Evolutionary conservation across 2,797 vertebrate genomes (phyloP).

Genomic region (Gobionotothen gibberifrons): DNA sequence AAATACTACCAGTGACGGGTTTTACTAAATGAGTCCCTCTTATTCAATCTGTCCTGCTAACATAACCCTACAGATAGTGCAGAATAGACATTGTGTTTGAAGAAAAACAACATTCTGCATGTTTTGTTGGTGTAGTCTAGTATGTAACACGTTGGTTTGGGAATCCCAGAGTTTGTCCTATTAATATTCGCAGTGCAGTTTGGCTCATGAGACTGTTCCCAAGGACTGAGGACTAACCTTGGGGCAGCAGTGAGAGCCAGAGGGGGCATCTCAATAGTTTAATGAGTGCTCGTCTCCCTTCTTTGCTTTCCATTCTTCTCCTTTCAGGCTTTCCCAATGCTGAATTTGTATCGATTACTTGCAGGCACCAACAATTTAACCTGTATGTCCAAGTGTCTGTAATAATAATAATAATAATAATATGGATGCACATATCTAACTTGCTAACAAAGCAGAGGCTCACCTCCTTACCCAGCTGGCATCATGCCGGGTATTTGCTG

Average conservation of each 20-base stretch:
- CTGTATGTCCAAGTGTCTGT: constrained; percentile 24
- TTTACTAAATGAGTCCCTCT: constrained; percentile 51
- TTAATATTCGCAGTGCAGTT: constrained; percentile 71
- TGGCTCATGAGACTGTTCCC: constrained; percentile 61
- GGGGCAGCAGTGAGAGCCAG: constrained; percentile 52
- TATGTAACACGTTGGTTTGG: constrained; percentile 34
- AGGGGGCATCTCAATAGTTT: constrained; percentile 51
- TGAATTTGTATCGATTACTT: constrained; percentile 46
- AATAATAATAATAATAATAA: too few species aligned
- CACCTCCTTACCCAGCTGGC: constrained; percentile 44
- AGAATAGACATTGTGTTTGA: constrained; percentile 8
- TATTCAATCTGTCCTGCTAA: constrained; percentile 39
- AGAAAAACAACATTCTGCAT: neutral
- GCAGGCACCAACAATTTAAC: constrained; percentile 42
- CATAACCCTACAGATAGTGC: constrained; percentile 4
- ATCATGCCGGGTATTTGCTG: constrained; percentile 26
- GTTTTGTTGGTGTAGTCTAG: constrained; percentile 3
- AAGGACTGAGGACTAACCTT: constrained; percentile 75
- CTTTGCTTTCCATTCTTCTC: constrained; percentile 9
- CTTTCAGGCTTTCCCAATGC: constrained; percentile 7
- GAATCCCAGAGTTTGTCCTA: constrained; percentile 48
- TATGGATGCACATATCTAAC: constrained; percentile 20
- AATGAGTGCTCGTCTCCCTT: constrained; percentile 14
- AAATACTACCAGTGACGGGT: constrained; percentile 50
- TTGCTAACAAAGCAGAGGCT: constrained; percentile 33